Conservation (phyloP, 2,113 vertebrate species). For the Oncorhynchus clarkii region DNA sequence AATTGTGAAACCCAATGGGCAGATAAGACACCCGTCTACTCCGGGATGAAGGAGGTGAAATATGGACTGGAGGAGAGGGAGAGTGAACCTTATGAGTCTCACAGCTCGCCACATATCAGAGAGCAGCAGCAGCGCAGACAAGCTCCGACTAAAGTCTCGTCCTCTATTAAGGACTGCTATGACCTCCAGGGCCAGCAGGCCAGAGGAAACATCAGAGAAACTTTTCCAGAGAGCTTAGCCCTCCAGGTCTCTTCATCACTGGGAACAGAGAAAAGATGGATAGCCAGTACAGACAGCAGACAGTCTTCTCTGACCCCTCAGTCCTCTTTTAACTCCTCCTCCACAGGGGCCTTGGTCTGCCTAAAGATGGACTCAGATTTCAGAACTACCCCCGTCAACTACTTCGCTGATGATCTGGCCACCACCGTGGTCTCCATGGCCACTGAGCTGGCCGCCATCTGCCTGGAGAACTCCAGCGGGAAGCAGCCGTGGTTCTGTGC, state of each 20-base stretch:
- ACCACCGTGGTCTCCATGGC: constrained; percentile 97
- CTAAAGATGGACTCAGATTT: constrained; percentile 75
- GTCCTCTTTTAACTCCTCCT: constrained; percentile 66
- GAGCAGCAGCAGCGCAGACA: constrained; percentile 55
- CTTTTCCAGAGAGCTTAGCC: constrained; percentile 53
- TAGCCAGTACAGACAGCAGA: constrained; percentile 66
- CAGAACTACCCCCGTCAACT: constrained; percentile 80
- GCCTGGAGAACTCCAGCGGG: constrained; percentile 91
- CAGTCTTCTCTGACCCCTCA: constrained; percentile 69
- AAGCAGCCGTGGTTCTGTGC: constrained; percentile 98
- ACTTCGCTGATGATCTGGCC: constrained; percentile 93
- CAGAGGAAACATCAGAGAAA: constrained; percentile 49
- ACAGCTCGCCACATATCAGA: constrained; percentile 36
- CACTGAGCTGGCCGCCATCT: constrained; percentile 96
- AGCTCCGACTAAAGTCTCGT: constrained; percentile 42
- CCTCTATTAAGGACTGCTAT: constrained; percentile 47
- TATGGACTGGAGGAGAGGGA: constrained; percentile 39
- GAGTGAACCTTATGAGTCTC: constrained; percentile 32
- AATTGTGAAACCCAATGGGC: constrained; percentile 49
- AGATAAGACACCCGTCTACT: constrained; percentile 45
- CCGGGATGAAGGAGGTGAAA: constrained; percentile 48
- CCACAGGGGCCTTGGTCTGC: constrained; percentile 57
- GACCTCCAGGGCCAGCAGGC: constrained; percentile 52
- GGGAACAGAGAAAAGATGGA: constrained; percentile 53
- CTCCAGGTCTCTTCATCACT: constrained; percentile 24